A percentile compares a stretch with the other conserved stretches of the same genome.
Conservation (phyloP, 64 coral and sea anemone species). For the Pachyseris speciosa region DNA sequence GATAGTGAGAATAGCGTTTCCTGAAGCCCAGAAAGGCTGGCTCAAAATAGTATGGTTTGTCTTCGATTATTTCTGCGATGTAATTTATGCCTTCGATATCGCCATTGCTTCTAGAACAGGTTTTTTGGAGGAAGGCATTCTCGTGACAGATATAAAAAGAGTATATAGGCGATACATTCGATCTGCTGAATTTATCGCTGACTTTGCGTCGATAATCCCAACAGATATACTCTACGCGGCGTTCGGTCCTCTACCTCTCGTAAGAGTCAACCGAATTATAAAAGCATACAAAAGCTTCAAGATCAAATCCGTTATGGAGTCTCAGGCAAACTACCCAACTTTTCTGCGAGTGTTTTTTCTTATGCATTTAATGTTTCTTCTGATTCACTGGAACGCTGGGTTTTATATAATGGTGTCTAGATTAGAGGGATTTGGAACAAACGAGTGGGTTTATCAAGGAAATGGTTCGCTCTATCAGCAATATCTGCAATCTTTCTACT, state of each 20-base stretch:
- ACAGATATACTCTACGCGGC: slow-evolving; percentile 80
- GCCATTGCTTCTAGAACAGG: slow-evolving; percentile 74
- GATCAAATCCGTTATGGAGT: slow-evolving; percentile 90
- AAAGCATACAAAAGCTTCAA: slow-evolving; percentile 90
- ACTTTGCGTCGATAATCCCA: slow-evolving; percentile 81
- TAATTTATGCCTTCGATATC: slow-evolving; percentile 86
- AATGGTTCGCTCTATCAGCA: slow-evolving; percentile 93
- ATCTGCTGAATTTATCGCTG: slow-evolving; percentile 70
- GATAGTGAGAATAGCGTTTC: slow-evolving; percentile 86
- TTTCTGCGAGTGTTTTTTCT: slow-evolving; percentile 94
- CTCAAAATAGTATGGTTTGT: slow-evolving; percentile 73
- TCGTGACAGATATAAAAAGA: slow-evolving; percentile 69
- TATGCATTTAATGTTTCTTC: slow-evolving; percentile 93
- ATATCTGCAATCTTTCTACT: slow-evolving; percentile 96
- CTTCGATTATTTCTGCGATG: slow-evolving; percentile 90
- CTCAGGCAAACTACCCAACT: slow-evolving; percentile 89
- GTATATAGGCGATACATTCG: slow-evolving; percentile 63
- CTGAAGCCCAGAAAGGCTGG: slow-evolving; percentile 66
- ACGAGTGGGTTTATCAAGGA: slow-evolving; percentile 91
- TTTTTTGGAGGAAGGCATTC: slow-evolving; percentile 89
- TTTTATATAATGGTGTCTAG: slow-evolving; percentile 88
- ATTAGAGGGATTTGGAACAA: slow-evolving; percentile 94
- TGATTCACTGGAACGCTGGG: slow-evolving; percentile 97
- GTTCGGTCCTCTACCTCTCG: slow-evolving; percentile 70
- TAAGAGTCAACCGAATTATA: slow-evolving; percentile 84